These are phyloP conservation scores for Drosophila emarginata DNA, from an alignment of 2,888 invertebrate genomes.

Conservation along the genomic window DNA sequence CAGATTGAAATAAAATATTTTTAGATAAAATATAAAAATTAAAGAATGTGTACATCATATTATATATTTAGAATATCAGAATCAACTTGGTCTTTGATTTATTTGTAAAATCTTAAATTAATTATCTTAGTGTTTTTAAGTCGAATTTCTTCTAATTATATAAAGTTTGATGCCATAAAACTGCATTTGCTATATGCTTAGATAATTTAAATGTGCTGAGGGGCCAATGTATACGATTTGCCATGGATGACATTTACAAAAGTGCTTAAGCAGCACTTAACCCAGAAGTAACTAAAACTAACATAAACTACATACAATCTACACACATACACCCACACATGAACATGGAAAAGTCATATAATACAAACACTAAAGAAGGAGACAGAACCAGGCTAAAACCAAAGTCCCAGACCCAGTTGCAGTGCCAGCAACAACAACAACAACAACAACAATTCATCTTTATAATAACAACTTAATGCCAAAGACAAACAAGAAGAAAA, in stretches of 20 bases:
- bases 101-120: no score
- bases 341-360: slow-evolving; percentile 29
- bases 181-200: background rate
- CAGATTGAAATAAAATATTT: no score
- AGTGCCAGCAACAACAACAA: background rate
- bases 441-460: slow-evolving; percentile 52
- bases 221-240: slow-evolving; percentile 16
- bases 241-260: slow-evolving; percentile 55
- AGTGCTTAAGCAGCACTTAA: slow-evolving; percentile 65
- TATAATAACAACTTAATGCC: slow-evolving; percentile 53
- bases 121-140: no score
- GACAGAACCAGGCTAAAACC: background rate
- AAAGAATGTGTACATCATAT: no score
- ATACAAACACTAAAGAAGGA: slow-evolving; percentile 25
- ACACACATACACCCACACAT: background rate
- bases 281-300: slow-evolving; percentile 50
- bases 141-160: no score
- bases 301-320: slow-evolving; percentile 36
- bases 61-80: no score
- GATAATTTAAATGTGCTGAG: background rate
- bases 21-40: no score
- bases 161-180: background rate
- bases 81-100: no score
- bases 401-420: slow-evolving; percentile 13
- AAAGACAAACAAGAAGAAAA: slow-evolving; percentile 42